A percentile compares a stretch with the other conserved stretches of the same genome.
phyloP scores from a whole-genome alignment of 2,797 vertebrate genomes.

The Mastacembelus armatus region DNA sequence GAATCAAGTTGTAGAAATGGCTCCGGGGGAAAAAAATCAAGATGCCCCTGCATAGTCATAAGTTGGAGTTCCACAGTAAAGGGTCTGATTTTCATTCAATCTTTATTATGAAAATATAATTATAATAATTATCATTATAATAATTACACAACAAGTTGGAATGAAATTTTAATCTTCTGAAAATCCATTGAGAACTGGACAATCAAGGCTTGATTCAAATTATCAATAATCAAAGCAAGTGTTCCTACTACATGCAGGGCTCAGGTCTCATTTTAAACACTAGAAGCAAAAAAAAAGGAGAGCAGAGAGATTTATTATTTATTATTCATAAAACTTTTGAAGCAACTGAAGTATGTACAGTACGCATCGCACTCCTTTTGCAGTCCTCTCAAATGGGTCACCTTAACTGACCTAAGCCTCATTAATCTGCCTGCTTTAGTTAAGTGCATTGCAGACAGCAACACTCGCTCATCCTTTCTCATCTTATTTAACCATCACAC shows the following conservation, averaged over 20 bases:
- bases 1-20: no score
- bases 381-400: constrained; percentile 20
- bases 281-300: not conserved
- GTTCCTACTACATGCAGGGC: no score
- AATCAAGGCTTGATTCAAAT: not conserved
- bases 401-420: constrained; percentile 19
- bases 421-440: constrained; percentile 22
- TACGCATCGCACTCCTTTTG: not conserved
- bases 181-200: no score
- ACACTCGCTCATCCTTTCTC: constrained; percentile 18
- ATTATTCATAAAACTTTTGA: not conserved
- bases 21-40: no score
- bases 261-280: not conserved
- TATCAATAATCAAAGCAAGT: not conserved
- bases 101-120: not conserved
- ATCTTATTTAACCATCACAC: constrained; percentile 29
- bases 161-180: no score
- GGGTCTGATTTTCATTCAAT: not conserved
- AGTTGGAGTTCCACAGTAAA: no score
- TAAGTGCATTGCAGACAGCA: constrained; percentile 42
- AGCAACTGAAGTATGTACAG: not conserved
- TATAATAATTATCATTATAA: no score
- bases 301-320: no score
- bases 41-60: no score
- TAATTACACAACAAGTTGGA: no score